These are phyloP conservation scores for Ovibos moschatus DNA, from an alignment of 2,113 vertebrate species.

Conservation along the genomic window DNA sequence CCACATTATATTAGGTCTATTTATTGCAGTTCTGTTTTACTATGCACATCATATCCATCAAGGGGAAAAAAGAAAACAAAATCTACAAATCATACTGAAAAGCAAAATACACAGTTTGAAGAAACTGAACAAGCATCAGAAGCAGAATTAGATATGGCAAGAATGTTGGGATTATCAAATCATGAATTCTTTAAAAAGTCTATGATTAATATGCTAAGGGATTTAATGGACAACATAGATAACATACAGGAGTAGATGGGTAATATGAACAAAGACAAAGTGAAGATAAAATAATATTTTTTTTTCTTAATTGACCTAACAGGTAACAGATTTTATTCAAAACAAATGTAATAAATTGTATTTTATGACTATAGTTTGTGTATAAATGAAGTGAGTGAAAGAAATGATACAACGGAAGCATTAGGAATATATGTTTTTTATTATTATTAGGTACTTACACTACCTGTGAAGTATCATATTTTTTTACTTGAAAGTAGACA, in stretches of 20 bases:
- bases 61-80: neutral
- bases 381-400: neutral
- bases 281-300: neutral
- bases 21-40: neutral
- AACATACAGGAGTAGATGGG: neutral
- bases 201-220: neutral
- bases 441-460: neutral
- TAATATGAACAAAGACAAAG: neutral
- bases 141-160: neutral
- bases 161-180: neutral
- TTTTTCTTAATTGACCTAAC: neutral
- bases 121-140: neutral
- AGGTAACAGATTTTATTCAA: neutral
- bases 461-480: neutral
- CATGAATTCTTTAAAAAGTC: neutral
- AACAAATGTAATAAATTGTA: neutral
- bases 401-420: neutral
- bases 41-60: neutral
- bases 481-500: neutral
- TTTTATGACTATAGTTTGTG: neutral
- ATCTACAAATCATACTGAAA: neutral
- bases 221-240: neutral
- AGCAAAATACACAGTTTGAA: neutral
- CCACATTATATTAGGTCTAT: neutral
- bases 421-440: neutral